Base-by-base conservation (phyloP, 2,888 invertebrate species). In the Torymus tubicola region DNA sequence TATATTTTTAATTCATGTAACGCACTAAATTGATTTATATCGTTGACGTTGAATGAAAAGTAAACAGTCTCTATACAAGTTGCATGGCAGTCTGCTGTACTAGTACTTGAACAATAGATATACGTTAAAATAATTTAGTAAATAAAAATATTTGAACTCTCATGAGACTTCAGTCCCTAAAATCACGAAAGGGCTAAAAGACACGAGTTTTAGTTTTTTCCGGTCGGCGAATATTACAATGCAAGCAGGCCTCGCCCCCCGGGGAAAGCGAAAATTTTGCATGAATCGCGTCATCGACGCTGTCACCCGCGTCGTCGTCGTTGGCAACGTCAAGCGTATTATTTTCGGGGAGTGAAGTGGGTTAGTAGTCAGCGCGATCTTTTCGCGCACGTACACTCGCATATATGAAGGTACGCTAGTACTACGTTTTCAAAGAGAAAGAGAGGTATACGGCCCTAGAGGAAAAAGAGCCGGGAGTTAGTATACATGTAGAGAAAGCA, bases 271-370 rank as follows among this genome's bases (percentile, higher is more conserved):
- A 65, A 52, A 71, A 71, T 65, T 83, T 70, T 72, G 79, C 77
- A 73, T 75, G 42, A 55, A 31, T 13, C 55, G 31, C 57, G 55
- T 55, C 70, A 21, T 50, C 31, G 31, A 5, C 57, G 18, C 57
- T n/a, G 14, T 12, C 53, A 8, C 2, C 31, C 31, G 31, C 31
- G 31, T 16, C 50, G 50, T 65, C 64, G 69, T 42, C 65, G 75
- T 73, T 78, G 80, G 74, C 79, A 82, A 55, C 75, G 68, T 55
- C 57, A 42, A 63, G 81, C 50, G 61, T 31, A 84, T 84, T 87
- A 86, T 86, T 88, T 87, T 86, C 80, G 84, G 52, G 85, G 84
- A 83, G 82, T 84, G 84, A 86, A 87, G 84, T 88, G 85, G 88
- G 88, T 88, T 89, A 87, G 86, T 87, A 84, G 88, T 81, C 61